A percentile compares a stretch with the other conserved stretches of the same genome.
Conservation (phyloP, 64 coral and sea anemone genomes). For the Montipora foliosa region DNA sequence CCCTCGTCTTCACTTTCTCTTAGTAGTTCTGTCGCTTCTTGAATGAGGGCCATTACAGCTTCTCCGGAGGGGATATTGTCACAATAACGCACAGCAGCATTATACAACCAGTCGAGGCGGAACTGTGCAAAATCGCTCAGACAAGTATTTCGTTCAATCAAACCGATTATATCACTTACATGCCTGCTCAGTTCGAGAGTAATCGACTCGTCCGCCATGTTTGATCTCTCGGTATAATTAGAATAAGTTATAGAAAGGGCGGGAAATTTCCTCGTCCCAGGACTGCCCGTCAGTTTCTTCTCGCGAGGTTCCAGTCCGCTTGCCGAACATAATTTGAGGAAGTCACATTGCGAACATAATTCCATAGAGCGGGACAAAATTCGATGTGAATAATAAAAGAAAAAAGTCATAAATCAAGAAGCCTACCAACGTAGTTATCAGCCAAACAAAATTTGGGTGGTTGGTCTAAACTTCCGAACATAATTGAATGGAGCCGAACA, state of each 20-base stretch:
- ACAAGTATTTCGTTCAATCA: slow-evolving; percentile 3
- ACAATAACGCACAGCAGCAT: slow-evolving; percentile 3
- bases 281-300: background rate
- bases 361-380: no score
- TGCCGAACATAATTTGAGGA: no score
- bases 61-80: background rate
- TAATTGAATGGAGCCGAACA: slow-evolving; percentile 21
- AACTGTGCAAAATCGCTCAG: background rate
- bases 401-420: background rate
- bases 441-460: background rate
- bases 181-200: background rate
- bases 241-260: background rate
- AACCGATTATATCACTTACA: slow-evolving; percentile 4
- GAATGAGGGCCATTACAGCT: background rate
- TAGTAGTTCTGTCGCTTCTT: background rate
- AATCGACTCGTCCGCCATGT: slow-evolving; percentile 23
- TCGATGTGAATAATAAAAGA: background rate
- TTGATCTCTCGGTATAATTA: background rate
- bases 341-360: no score
- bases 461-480: background rate
- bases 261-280: background rate
- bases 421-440: background rate
- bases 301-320: no score
- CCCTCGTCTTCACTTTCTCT: background rate
- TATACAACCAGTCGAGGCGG: background rate